Base-by-base conservation (phyloP, 2,888 invertebrate species). In the Anaspis maculata region DNA sequence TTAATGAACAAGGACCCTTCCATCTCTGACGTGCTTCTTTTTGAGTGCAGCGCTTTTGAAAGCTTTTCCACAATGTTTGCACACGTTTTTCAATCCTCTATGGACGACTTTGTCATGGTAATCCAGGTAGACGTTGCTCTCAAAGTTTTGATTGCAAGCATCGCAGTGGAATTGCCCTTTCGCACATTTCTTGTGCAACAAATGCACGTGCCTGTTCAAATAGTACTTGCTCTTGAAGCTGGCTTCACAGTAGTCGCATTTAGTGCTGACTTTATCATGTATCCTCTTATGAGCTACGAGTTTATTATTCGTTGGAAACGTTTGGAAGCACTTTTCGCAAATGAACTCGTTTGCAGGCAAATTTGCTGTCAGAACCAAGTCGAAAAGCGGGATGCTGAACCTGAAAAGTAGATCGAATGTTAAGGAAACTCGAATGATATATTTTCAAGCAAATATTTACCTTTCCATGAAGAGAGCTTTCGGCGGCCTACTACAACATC, bases 131-230 rank as follows among this genome's bases (percentile, higher is more conserved):
- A 3, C 10, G n/a, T 15, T 2, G 4, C 15, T 27, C 10, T 12
- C 15, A 27, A 27, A 27, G 16, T 22, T 25, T 24, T 34, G 21
- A 12, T n/a, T 13, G 27, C 32, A 32, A 3, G 16, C 5, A 13
- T 32, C 27, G 32, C 32, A 32, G n/a, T 15, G 16, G 27, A 25
- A 25, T 23, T 23, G 23, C 23, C 10, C 13, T 13, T 7, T 25
- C 25, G 11, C 25, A 25, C 12, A 25, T 19, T 9, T 19, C 9
- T 19, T 9, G 21, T 19, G 21, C 5, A 19, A 19, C 5, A 19
- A 19, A 19, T 9, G 21, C 5, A 19, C 21, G 21, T 19, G 21
- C 5, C 9, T 19, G 6, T 19, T 19, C 5, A 19, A 9, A 23
- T 3, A 11, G 23, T 3, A 23, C 7, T 3, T 23, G 23, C 23